Conservation (phyloP, 1,140 invertebrate species). For the Saccostrea cuccullata region DNA sequence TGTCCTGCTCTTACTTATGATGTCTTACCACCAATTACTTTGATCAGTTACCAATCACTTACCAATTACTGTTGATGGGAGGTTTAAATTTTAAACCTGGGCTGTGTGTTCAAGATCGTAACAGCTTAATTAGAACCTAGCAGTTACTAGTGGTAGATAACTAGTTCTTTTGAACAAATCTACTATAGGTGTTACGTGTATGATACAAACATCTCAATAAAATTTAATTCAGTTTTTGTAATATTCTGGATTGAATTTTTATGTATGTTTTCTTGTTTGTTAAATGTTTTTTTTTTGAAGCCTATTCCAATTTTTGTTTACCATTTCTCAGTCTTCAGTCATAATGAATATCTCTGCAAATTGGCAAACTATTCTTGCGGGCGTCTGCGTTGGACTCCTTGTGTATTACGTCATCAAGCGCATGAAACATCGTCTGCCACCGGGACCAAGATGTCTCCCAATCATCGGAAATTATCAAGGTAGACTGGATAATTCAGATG, state of each 20-base stretch:
- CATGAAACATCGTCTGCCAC: conserved; percentile 35
- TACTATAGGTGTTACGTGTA: too few relatives aligned
- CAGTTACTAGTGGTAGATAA: not conserved
- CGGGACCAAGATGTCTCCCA: conserved; percentile 30
- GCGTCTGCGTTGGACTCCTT: not conserved
- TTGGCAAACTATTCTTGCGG: conserved; percentile 15
- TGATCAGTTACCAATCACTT: too few relatives aligned
- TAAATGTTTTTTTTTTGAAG: too few relatives aligned
- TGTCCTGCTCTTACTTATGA: not conserved
- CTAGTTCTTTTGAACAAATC: too few relatives aligned
- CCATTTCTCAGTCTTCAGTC: not conserved
- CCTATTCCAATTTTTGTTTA: not conserved
- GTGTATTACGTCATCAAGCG: not conserved
- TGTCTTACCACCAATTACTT: not conserved
- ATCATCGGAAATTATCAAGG: conserved; percentile 28
- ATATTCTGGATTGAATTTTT: too few relatives aligned
- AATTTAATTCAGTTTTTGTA: too few relatives aligned
- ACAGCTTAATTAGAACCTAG: not conserved
- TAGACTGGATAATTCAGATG: not conserved
- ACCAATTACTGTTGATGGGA: not conserved
- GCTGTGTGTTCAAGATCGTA: not conserved
- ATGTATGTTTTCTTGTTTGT: too few relatives aligned
- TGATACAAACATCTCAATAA: too few relatives aligned
- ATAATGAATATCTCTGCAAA: not conserved
- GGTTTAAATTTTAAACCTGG: not conserved